Conservation (phyloP, 2,113 vertebrate genomes). For the Oophaga pumilio region DNA sequence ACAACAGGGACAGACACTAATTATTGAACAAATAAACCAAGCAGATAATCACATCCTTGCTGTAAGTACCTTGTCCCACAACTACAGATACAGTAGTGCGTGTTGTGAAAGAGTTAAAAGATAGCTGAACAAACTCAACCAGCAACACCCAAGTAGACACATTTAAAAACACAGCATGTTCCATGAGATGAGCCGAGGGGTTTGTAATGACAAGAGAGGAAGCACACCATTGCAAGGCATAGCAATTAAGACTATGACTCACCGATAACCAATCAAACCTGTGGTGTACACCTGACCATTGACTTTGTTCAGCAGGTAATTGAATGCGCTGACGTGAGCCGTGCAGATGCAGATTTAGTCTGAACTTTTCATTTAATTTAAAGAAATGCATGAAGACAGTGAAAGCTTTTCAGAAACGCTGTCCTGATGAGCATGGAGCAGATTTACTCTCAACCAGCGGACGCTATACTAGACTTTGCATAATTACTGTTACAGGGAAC, state of each 20-base stretch:
- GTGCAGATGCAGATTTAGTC: slow-evolving; percentile 32
- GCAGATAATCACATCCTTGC: slow-evolving; percentile 15
- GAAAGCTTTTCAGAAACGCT: neutral
- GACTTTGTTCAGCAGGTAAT: slow-evolving; percentile 43
- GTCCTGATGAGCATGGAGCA: too few relatives aligned
- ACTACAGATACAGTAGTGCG: neutral
- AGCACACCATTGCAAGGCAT: slow-evolving; percentile 53
- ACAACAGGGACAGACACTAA: slow-evolving; percentile 44
- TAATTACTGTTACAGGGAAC: too few relatives aligned
- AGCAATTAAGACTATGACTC: slow-evolving; percentile 60
- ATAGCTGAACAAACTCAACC: slow-evolving; percentile 57
- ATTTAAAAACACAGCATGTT: slow-evolving; percentile 54
- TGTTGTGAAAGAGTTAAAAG: neutral
- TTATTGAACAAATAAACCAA: slow-evolving; percentile 46
- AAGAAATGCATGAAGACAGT: neutral
- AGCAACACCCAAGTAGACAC: slow-evolving; percentile 8
- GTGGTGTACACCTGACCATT: slow-evolving; percentile 22
- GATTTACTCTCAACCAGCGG: neutral
- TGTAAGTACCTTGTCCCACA: neutral
- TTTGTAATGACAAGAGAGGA: slow-evolving; percentile 62
- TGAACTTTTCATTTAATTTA: neutral
- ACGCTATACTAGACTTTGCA: neutral
- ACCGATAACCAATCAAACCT: slow-evolving; percentile 54
- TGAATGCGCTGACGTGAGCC: slow-evolving; percentile 43
- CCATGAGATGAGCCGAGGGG: slow-evolving; percentile 57